Conservation (phyloP, 2,888 invertebrate genomes). For the Tenodera sinensis region DNA sequence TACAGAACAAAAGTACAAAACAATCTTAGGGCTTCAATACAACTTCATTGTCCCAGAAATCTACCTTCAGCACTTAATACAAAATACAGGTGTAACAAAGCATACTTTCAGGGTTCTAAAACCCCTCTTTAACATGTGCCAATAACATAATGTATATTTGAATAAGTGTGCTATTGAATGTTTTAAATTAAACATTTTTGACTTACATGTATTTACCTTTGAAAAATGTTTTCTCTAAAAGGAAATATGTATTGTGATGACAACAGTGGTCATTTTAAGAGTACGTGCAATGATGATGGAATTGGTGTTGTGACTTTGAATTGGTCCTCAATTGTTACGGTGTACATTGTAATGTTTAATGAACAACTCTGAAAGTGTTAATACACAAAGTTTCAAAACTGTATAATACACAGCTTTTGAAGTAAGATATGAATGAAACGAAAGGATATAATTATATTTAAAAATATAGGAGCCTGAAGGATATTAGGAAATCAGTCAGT, state of each 20-base stretch:
- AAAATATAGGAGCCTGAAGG: not conserved
- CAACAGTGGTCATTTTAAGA: not conserved
- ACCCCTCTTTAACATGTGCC: slow-evolving; percentile 18
- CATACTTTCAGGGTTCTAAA: not conserved
- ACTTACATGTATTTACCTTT: not conserved
- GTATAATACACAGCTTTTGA: slow-evolving; percentile 16
- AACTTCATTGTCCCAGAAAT: slow-evolving; percentile 5
- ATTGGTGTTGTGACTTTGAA: slow-evolving; percentile 29
- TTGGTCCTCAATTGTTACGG: slow-evolving; percentile 3
- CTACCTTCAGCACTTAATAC: not conserved
- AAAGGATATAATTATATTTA: not conserved
- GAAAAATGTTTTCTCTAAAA: not conserved
- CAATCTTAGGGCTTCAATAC: slow-evolving; percentile 18
- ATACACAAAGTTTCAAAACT: slow-evolving; percentile 15
- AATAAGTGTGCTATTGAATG: slow-evolving; percentile 11
- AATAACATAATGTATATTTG: slow-evolving; percentile 14
- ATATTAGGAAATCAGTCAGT: not conserved
- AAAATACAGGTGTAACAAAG: not conserved
- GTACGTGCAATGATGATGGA: slow-evolving; percentile 10
- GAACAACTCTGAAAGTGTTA: slow-evolving; percentile 13
- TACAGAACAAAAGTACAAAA: slow-evolving; percentile 24
- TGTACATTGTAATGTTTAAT: slow-evolving; percentile 17
- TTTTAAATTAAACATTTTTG: slow-evolving; percentile 17
- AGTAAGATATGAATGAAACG: slow-evolving; percentile 2
- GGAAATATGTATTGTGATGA: not conserved